A percentile compares a stretch with the other conserved stretches of the same genome.
These are phyloP conservation scores for Enoplosus armatus DNA, from an alignment of 2,797 vertebrate species.

Conservation along the genomic window DNA sequence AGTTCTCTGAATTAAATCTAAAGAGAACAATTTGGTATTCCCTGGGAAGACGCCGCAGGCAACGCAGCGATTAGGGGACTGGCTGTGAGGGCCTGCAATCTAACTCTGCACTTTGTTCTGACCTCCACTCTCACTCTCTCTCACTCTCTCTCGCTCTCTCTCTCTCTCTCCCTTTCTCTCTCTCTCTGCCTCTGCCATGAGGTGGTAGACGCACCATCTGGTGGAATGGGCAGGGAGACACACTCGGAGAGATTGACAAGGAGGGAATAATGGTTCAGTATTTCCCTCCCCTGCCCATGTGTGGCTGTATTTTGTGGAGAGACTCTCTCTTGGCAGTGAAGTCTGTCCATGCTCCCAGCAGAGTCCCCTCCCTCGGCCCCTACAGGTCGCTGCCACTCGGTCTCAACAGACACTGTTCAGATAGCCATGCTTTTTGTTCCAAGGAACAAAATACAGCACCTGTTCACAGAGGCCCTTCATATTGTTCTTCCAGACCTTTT, in stretches of 20 bases:
- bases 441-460: conserved; percentile 26
- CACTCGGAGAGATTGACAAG: conserved; percentile 41
- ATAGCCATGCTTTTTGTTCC: conserved; percentile 38
- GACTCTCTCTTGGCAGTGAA: conserved; percentile 36
- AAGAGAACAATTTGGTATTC: conserved; percentile 51
- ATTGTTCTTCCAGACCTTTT: conserved; percentile 45
- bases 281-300: conserved; percentile 38
- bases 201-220: conserved; percentile 53
- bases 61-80: conserved; percentile 24
- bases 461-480: conserved; percentile 26
- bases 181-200: conserved; percentile 18
- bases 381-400: conserved; percentile 10
- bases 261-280: conserved; percentile 46
- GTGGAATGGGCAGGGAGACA: conserved; percentile 29
- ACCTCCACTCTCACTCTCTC: not conserved
- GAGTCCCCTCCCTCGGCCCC: conserved; percentile 20
- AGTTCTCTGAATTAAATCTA: conserved; percentile 46
- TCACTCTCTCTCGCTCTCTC: not conserved
- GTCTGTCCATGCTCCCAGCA: not conserved
- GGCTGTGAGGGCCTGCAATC: conserved; percentile 16
- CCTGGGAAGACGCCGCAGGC: conserved; percentile 38
- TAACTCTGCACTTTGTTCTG: conserved; percentile 13
- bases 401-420: conserved; percentile 20
- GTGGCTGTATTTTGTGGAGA: conserved; percentile 39
- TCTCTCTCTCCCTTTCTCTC: not conserved